phyloP scores from a whole-genome alignment of 2,888 invertebrate species.

The Subacronicta megacephala region DNA sequence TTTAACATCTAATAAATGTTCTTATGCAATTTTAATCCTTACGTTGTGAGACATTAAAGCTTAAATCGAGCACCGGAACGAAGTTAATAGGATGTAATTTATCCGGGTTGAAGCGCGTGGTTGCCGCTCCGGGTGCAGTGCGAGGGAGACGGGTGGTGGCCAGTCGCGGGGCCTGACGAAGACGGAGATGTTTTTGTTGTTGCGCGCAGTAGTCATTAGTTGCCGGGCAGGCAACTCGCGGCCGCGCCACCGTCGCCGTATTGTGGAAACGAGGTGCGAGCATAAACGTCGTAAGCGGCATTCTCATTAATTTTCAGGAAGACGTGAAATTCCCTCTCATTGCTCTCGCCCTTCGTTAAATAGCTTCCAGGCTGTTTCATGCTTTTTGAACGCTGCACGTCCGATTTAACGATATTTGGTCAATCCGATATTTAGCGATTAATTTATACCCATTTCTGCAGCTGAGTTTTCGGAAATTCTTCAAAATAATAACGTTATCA shows the following conservation, averaged over 20 bases:
- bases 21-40: slow-evolving; percentile 88
- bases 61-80: slow-evolving; percentile 85
- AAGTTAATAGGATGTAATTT: slow-evolving; percentile 89
- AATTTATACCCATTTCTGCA: slow-evolving; percentile 35
- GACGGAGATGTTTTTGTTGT: slow-evolving; percentile 79
- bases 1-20: slow-evolving; percentile 71
- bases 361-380: slow-evolving; percentile 75
- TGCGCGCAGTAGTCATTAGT: slow-evolving; percentile 82
- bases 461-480: slow-evolving; percentile 18
- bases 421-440: slow-evolving; percentile 44
- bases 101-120: slow-evolving; percentile 86
- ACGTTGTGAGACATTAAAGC: slow-evolving; percentile 82
- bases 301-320: slow-evolving; percentile 88
- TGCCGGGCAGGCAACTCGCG: slow-evolving; percentile 71
- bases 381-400: slow-evolving; percentile 50
- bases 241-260: slow-evolving; percentile 78
- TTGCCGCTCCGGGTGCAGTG: slow-evolving; percentile 84
- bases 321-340: slow-evolving; percentile 82
- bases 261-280: slow-evolving; percentile 82
- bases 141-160: slow-evolving; percentile 69
- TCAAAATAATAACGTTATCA: slow-evolving; percentile 16
- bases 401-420: slow-evolving; percentile 45
- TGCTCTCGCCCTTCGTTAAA: slow-evolving; percentile 78
- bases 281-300: slow-evolving; percentile 83
- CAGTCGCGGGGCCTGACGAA: slow-evolving; percentile 56